Conservation (phyloP, 2,888 invertebrate genomes). For the Camptogramma bilineatum region DNA sequence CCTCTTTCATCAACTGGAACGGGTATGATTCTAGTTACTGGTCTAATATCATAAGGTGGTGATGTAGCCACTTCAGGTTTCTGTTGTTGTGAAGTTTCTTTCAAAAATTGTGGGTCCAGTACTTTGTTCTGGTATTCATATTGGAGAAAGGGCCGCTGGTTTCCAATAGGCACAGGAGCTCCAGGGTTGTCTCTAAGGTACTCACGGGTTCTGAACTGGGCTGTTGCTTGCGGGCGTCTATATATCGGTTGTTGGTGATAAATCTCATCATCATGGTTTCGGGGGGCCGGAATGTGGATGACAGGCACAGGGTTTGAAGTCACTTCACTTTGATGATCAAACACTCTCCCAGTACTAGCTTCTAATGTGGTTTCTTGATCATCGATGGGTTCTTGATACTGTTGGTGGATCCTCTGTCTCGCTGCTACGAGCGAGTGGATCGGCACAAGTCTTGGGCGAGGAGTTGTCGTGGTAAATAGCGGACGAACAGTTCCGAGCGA, state of each 20-base stretch:
- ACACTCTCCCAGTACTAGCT: slow-evolving; percentile 82
- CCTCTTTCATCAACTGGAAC: slow-evolving; percentile 80
- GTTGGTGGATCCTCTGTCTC: slow-evolving; percentile 78
- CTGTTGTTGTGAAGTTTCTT: slow-evolving; percentile 58
- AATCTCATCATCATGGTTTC: slow-evolving; percentile 67
- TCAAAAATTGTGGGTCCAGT: slow-evolving; percentile 76
- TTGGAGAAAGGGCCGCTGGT: slow-evolving; percentile 80
- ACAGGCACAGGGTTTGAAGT: slow-evolving; percentile 84
- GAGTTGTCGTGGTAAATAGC: slow-evolving; percentile 87
- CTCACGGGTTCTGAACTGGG: slow-evolving; percentile 78
- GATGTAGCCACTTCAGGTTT: slow-evolving; percentile 68
- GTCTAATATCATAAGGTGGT: slow-evolving; percentile 69
- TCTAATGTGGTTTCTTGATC: slow-evolving; percentile 79
- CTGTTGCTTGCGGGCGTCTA: slow-evolving; percentile 63
- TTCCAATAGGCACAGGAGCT: slow-evolving; percentile 78
- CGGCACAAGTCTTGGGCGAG: slow-evolving; percentile 84
- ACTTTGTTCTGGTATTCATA: slow-evolving; percentile 79
- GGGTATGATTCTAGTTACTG: slow-evolving; percentile 74
- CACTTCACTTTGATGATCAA: slow-evolving; percentile 76
- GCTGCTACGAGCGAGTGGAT: slow-evolving; percentile 80
- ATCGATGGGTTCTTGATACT: slow-evolving; percentile 71
- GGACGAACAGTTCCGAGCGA: slow-evolving; percentile 88
- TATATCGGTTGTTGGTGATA: slow-evolving; percentile 77
- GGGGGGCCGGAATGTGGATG: slow-evolving; percentile 81
- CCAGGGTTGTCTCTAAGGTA: slow-evolving; percentile 81